Evolutionary conservation across 2,888 invertebrate species (phyloP).

Genomic region (Steromphala cineraria): DNA sequence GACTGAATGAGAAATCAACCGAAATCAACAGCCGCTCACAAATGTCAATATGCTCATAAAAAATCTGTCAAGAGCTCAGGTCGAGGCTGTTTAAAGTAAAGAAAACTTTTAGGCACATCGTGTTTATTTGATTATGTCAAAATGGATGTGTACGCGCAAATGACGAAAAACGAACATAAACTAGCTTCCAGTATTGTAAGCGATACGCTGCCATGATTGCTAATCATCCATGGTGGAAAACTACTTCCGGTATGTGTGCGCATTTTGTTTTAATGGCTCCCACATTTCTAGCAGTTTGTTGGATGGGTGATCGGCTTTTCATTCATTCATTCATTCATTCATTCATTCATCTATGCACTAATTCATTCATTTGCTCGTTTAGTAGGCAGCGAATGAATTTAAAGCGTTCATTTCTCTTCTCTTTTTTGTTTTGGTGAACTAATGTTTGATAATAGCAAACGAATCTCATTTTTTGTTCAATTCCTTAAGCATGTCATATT

Average conservation of each 20-base stretch:
- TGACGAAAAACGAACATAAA: slow-evolving; percentile 15
- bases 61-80: neutral
- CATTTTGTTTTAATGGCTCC: neutral
- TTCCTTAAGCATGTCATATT: no score
- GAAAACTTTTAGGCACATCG: neutral
- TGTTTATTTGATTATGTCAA: slow-evolving; percentile 16
- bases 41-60: neutral
- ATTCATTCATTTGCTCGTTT: no score
- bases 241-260: neutral
- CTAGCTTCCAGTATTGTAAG: neutral
- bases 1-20: neutral
- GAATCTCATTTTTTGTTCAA: no score
- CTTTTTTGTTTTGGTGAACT: no score
- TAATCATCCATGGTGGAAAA: neutral
- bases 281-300: no score
- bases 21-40: slow-evolving; percentile 8
- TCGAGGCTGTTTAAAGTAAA: neutral
- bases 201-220: neutral
- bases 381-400: no score
- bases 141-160: slow-evolving; percentile 5
- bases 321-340: no score
- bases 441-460: no score
- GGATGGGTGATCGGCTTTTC: no score
- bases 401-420: no score
- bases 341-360: no score